Evolutionary conservation across 2,888 invertebrate species (phyloP).

Genomic region (Leptopterna dolabrata): DNA sequence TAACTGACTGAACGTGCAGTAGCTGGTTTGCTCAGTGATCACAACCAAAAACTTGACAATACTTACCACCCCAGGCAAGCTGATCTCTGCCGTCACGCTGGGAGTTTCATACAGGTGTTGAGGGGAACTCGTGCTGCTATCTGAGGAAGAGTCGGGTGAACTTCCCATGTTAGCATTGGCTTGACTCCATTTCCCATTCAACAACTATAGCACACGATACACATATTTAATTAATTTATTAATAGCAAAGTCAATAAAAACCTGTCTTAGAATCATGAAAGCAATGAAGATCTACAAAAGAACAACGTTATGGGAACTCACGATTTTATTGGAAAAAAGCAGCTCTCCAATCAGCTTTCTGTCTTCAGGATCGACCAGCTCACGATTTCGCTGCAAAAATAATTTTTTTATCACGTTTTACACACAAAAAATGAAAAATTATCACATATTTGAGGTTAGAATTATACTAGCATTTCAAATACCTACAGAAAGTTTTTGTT

Average conservation of each 20-base stretch:
- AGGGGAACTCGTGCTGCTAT: constrained; percentile 93
- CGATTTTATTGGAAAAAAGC: background rate
- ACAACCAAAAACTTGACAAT: too few species aligned
- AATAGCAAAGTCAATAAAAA: background rate
- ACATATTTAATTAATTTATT: too few species aligned
- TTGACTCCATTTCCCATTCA: constrained; percentile 83
- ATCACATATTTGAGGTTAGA: too few species aligned
- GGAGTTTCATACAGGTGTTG: constrained; percentile 86
- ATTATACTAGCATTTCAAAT: too few species aligned
- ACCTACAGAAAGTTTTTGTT: too few species aligned
- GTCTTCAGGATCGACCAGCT: constrained; percentile 78
- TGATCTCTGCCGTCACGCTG: constrained; percentile 86
- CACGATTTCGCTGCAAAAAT: constrained; percentile 84
- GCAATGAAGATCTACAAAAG: too few species aligned
- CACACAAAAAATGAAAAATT: too few species aligned
- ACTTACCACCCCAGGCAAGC: constrained; percentile 90
- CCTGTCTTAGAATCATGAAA: background rate
- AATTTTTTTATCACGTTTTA: too few species aligned
- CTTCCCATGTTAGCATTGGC: constrained; percentile 78
- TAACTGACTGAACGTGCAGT: too few species aligned
- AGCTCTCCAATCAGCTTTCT: background rate
- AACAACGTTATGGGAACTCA: background rate
- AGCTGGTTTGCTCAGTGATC: too few species aligned
- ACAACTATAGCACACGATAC: constrained; percentile 68
- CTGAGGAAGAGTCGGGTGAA: constrained; percentile 92